Conservation (phyloP, 2,113 vertebrate species). For the human region GRCh38 chrX:126330501-126331000, state of each 20-base stretch:
- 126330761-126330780: background rate
- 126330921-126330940: background rate
- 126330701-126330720: background rate
- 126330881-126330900: background rate
- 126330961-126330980: too few species aligned
- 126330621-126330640: too few species aligned
- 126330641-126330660: too few species aligned
- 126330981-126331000: too few species aligned
- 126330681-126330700: background rate
- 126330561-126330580: background rate
- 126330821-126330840: background rate
- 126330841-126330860: background rate
- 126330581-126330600: background rate
- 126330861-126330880: background rate
- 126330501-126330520: background rate
- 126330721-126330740: background rate
- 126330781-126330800: background rate
- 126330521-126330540: constrained; percentile 5
- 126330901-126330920: background rate
- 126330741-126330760: background rate
- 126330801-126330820: background rate
- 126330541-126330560: background rate
- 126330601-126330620: background rate
- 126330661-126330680: background rate
- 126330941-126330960: too few species aligned